Evolutionary conservation across 2,113 vertebrate genomes (phyloP).

Genomic region (Amazona guildingii): DNA sequence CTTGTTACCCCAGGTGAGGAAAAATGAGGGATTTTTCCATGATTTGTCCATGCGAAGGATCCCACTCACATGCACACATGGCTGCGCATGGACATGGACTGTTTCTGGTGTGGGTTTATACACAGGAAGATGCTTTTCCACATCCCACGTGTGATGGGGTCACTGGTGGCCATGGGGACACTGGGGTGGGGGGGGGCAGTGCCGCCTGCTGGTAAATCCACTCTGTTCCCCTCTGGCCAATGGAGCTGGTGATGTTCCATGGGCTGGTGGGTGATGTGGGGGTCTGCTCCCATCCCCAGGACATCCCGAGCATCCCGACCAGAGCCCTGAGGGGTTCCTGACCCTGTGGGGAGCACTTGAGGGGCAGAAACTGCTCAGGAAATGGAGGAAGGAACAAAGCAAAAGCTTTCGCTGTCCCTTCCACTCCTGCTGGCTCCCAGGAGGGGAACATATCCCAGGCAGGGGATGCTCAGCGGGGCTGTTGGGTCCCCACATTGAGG

Average conservation of each 20-base stretch:
- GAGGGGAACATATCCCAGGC: accelerated
- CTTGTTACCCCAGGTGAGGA: not conserved
- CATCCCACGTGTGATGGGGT: accelerated
- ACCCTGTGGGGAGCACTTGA: not conserved
- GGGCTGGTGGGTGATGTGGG: not conserved
- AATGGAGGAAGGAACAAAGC: not conserved
- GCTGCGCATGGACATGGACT: accelerated
- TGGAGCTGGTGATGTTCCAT: not conserved
- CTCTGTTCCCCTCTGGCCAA: accelerated
- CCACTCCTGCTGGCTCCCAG: not conserved
- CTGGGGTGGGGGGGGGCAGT: not conserved
- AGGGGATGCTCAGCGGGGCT: not conserved
- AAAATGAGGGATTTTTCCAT: not conserved
- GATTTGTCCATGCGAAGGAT: not conserved
- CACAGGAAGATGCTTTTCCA: not conserved
- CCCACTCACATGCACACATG: accelerated
- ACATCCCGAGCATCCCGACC: accelerated
- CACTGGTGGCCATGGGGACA: not conserved
- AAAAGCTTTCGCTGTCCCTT: not conserved
- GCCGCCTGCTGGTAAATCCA: not conserved
- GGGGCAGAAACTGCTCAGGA: not conserved
- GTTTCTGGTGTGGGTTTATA: not conserved
- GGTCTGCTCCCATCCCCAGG: not conserved
- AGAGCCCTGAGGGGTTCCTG: accelerated
- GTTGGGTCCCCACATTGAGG: not conserved